phyloP scores from a whole-genome alignment of 2,113 vertebrate genomes.

The Ciconia boyciana region DNA sequence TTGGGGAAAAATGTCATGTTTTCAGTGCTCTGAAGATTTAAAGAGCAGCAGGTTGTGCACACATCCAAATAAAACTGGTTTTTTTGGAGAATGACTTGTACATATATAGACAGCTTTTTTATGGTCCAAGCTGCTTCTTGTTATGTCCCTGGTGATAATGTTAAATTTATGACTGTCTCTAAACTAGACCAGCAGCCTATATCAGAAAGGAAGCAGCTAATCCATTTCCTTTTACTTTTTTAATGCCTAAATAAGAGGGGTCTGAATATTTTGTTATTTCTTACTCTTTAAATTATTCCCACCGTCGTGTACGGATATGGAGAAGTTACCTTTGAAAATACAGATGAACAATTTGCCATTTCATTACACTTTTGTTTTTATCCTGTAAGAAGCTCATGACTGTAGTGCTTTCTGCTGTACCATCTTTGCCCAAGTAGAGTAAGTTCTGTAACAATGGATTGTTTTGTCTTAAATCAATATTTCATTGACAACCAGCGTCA shows the following conservation, averaged over 20 bases:
- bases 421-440: neutral
- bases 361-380: neutral
- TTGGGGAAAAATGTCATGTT: slow-evolving; percentile 4
- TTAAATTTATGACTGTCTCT: neutral
- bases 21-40: slow-evolving; percentile 19
- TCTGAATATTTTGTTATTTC: neutral
- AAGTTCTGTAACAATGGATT: neutral
- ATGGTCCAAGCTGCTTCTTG: slow-evolving; percentile 17
- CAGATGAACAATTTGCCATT: neutral
- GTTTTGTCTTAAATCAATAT: neutral
- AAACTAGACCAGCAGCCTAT: neutral
- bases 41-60: slow-evolving; percentile 50
- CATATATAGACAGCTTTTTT: slow-evolving; percentile 31
- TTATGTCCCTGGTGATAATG: neutral
- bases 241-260: neutral
- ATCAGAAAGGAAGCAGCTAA: slow-evolving; percentile 1
- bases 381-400: neutral
- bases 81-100: neutral
- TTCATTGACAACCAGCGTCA: neutral
- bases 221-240: slow-evolving; percentile 17
- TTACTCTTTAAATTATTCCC: neutral
- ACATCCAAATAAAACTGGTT: neutral
- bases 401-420: neutral
- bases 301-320: neutral
- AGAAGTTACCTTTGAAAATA: neutral